Evolutionary conservation across 2,113 vertebrate species (phyloP), one percentile per base, ranked within the genome.

Genomic region (Vimba vimba): DNA sequence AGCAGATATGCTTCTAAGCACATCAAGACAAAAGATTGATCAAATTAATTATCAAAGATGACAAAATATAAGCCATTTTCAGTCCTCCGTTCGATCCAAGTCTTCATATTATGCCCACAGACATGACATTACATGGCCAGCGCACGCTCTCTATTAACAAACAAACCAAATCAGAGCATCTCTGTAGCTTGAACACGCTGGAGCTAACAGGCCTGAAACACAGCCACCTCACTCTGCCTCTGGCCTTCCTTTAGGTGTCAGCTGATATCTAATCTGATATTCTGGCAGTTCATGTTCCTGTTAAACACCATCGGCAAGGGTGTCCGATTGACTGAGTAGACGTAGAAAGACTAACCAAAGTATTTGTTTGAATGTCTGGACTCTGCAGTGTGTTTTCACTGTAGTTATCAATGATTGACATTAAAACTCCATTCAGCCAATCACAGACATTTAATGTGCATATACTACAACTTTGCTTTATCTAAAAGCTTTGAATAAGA

Each of bases 181-280:
- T 68, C 27, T 66, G 27, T 17, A 30, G 62, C 45, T 55, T 50
- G 10, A 25, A 62, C 59, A 62, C 9, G 5, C 43, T 75, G 13
- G 2, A 68, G 80, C 62, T 9, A 68, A 82, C 45, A 33, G 43
- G 30, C 45, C 47, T 12, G 1, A 59, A 79, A 79, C 76, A n/a
- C 23, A 75, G 73, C n/a, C 39, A 75, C 10, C 15, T 43, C 19
- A 43, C 33, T 71, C 33, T 39, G 73, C 73, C 73, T 45, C 73
- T 68, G 30, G 64, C 64, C 66, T 75, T n/a, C 11, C 73, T 75
- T 75, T 17, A 50, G n/a, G 45, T 47, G 73, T 27, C n/a, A 75
- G 43, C 73, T 75, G 73, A 75, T 71, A 71, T 73, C 36, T 45
- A 73, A 45, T 73, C 69, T 45, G 36, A 73, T 77, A 77, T 77